Evolutionary conservation across 1,140 invertebrate species (phyloP).

Genomic region (Lepeophtheirus salmonis): DNA sequence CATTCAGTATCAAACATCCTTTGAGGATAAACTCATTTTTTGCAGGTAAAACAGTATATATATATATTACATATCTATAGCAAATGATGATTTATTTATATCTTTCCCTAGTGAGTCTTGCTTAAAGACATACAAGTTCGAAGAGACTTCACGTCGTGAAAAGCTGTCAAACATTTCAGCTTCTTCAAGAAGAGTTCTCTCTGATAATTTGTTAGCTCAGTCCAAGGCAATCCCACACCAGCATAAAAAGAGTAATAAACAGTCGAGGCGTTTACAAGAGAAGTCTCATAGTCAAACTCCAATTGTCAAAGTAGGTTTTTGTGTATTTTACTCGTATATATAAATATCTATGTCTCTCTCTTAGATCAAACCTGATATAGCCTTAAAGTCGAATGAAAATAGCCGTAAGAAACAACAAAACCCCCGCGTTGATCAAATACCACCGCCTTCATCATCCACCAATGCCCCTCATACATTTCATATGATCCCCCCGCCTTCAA

Average conservation of each 20-base stretch:
- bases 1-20: not conserved
- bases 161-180: not conserved
- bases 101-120: not conserved
- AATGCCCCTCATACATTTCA: too few species aligned
- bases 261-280: not conserved
- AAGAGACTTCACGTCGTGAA: not conserved
- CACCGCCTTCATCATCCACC: not conserved
- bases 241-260: not conserved
- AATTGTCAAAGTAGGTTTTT: not conserved
- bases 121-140: not conserved
- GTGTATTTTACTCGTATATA: too few species aligned
- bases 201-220: not conserved
- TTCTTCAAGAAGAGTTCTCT: not conserved
- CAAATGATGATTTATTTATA: not conserved
- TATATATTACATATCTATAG: not conserved
- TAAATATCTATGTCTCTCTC: too few species aligned
- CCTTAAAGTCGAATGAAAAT: not conserved
- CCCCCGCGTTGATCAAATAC: not conserved
- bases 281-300: not conserved
- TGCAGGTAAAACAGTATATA: constrained; percentile 1
- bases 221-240: not conserved
- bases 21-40: constrained; percentile 1
- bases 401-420: not conserved
- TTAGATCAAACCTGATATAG: not conserved
- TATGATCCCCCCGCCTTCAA: too few species aligned